phyloP scores from a whole-genome alignment of 2,113 vertebrate genomes.

The Athene noctua region DNA sequence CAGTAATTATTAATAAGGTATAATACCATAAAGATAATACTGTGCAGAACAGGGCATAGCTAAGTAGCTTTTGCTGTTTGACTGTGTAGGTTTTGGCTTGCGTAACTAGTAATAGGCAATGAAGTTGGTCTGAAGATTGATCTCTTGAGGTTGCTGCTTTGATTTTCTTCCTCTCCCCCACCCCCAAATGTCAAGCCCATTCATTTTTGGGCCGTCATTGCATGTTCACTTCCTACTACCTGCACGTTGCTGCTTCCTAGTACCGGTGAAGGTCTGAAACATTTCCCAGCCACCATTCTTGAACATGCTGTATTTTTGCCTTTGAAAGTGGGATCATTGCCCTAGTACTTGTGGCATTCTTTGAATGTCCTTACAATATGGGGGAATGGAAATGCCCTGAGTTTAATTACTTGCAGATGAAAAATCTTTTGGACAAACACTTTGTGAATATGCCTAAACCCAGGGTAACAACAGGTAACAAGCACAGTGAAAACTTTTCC shows the following conservation, averaged over 20 bases:
- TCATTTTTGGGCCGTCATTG: background rate
- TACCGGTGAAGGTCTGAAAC: background rate
- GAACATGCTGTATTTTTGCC: background rate
- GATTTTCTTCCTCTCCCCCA: background rate
- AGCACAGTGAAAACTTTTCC: background rate
- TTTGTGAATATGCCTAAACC: background rate
- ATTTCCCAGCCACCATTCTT: background rate
- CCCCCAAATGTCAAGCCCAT: background rate
- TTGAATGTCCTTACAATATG: background rate
- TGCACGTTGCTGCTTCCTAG: background rate
- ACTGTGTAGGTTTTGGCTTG: background rate
- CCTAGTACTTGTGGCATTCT: background rate
- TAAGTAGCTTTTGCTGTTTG: background rate
- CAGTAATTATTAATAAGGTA: background rate
- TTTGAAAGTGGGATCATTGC: background rate
- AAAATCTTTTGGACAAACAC: background rate
- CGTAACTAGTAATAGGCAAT: background rate
- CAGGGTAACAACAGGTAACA: constrained; percentile 22
- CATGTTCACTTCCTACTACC: background rate
- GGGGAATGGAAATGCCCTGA: background rate
- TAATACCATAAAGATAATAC: background rate
- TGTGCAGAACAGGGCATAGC: background rate
- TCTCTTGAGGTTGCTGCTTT: background rate
- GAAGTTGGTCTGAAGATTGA: background rate
- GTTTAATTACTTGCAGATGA: background rate